These are phyloP conservation scores for Linnaemya tessellans DNA, from an alignment of 2,888 invertebrate species.

Conservation along the genomic window DNA sequence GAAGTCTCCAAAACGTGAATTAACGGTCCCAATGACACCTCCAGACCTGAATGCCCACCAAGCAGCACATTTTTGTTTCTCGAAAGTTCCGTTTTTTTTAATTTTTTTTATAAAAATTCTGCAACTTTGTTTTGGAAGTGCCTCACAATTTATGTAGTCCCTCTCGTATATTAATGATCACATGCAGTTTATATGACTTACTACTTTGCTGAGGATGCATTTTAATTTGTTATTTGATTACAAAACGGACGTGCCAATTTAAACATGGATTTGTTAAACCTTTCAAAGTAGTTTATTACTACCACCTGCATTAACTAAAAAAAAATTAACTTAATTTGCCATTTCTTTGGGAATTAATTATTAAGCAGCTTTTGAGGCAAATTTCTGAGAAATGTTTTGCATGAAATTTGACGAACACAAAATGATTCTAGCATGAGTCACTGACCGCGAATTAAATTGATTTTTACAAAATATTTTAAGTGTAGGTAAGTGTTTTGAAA, in stretches of 20 bases:
- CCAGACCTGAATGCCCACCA: no score
- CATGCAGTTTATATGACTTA: background rate
- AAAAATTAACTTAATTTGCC: conserved; percentile 40
- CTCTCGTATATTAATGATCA: background rate
- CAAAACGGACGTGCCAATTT: conserved; percentile 61
- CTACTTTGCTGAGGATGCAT: conserved; percentile 44
- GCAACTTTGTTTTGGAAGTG: no score
- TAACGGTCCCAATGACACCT: no score
- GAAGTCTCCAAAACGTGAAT: no score
- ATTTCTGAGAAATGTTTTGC: conserved; percentile 62
- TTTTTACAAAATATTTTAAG: background rate
- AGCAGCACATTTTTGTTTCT: no score
- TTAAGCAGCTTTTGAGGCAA: conserved; percentile 53
- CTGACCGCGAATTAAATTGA: conserved; percentile 56
- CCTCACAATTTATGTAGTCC: no score
- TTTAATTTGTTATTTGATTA: conserved; percentile 30
- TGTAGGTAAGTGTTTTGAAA: background rate
- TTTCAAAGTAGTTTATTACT: conserved; percentile 31
- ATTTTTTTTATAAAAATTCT: no score
- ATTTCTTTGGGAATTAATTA: conserved; percentile 36
- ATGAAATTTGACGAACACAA: conserved; percentile 58
- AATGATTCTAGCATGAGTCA: conserved; percentile 62
- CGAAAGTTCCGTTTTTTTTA: no score
- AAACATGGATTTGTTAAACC: conserved; percentile 29
- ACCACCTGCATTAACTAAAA: conserved; percentile 45